Evolutionary conservation across 2,113 vertebrate genomes (phyloP).

Genomic region (Apodemus sylvaticus): DNA sequence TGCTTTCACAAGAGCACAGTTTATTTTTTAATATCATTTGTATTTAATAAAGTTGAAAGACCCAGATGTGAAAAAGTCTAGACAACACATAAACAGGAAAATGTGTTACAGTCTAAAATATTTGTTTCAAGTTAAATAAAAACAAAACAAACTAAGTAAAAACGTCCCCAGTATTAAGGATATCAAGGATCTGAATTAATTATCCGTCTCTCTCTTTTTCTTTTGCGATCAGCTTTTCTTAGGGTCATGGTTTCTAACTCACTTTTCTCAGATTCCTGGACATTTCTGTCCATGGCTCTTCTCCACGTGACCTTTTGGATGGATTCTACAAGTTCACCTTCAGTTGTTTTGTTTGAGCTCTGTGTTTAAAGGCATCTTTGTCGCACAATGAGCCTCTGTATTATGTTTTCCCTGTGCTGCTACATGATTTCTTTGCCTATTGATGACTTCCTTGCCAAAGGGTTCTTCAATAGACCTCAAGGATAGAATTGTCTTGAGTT

Average conservation of each 20-base stretch:
- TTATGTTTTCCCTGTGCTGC: background rate
- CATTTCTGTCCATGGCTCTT: background rate
- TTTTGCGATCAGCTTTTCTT: background rate
- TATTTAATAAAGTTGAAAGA: background rate
- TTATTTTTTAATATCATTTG: conserved; percentile 3
- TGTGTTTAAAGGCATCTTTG: background rate
- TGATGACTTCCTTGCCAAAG: conserved; percentile 24
- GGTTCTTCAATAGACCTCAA: conserved; percentile 4
- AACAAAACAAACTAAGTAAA: background rate
- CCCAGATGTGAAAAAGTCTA: background rate
- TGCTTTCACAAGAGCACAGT: background rate
- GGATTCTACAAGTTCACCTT: background rate
- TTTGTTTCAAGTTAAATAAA: background rate
- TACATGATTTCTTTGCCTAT: conserved; percentile 55
- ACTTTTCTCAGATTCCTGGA: background rate
- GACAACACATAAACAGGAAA: background rate
- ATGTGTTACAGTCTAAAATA: conserved; percentile 8
- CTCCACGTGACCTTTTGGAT: background rate
- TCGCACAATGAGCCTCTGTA: conserved; percentile 20
- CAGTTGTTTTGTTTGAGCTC: conserved; percentile 28
- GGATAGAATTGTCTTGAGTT: conserved; percentile 42
- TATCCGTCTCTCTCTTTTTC: background rate
- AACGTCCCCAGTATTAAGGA: background rate
- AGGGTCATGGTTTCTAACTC: background rate
- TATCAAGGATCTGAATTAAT: background rate